phyloP scores from a whole-genome alignment of 2,888 invertebrate genomes.

The Esperia sulphurella region DNA sequence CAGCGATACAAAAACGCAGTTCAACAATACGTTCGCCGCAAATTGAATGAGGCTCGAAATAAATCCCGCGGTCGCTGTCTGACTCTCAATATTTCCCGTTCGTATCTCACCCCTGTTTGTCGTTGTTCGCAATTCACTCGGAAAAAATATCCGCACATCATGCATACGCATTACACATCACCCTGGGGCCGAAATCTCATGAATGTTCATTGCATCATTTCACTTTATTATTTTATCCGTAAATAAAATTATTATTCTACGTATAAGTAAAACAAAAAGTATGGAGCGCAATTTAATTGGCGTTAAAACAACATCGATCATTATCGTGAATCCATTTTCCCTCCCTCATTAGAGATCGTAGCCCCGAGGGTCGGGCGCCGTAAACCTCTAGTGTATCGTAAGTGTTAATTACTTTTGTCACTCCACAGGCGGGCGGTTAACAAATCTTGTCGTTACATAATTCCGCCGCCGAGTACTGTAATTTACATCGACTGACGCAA shows the following conservation, averaged over 20 bases:
- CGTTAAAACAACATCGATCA: conserved; percentile 42
- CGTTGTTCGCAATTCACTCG: conserved; percentile 51
- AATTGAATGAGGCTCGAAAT: conserved; percentile 75
- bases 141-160: conserved; percentile 43
- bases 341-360: conserved; percentile 52
- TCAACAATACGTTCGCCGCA: conserved; percentile 71
- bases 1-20: conserved; percentile 59
- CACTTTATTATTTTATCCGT: neutral
- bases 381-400: conserved; percentile 66
- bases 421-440: conserved; percentile 61
- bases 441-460: conserved; percentile 67
- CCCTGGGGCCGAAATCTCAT: neutral
- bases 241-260: neutral
- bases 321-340: conserved; percentile 47
- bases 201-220: neutral
- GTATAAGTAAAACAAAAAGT: neutral
- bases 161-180: conserved; percentile 23
- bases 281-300: conserved; percentile 36
- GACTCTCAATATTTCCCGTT: conserved; percentile 63
- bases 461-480: conserved; percentile 56
- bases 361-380: conserved; percentile 56
- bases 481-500: conserved; percentile 64
- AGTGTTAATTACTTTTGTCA: conserved; percentile 77
- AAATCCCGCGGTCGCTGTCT: conserved; percentile 71
- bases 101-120: conserved; percentile 64